A percentile compares a stretch with the other conserved stretches of the same genome.
phyloP scores from a whole-genome alignment of 2,113 vertebrate genomes.

The Lepisosteus oculatus region DNA sequence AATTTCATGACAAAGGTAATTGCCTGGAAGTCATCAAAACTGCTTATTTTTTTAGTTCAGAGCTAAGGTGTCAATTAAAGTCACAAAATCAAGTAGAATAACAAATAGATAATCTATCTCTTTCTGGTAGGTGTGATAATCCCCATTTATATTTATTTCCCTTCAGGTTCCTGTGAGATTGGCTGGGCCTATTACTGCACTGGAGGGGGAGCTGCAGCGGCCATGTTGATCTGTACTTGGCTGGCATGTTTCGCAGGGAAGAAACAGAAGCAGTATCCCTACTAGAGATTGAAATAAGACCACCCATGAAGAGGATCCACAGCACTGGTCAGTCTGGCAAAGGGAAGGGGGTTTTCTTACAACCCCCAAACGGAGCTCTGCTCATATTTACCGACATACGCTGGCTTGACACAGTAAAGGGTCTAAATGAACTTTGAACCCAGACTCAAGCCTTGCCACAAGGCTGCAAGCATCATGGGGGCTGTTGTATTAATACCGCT shows the following conservation, averaged over 20 bases:
- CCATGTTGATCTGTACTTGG: constrained; percentile 92
- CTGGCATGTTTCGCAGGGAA: constrained; percentile 94
- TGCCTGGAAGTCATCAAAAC: no score
- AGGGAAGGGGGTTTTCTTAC: neutral
- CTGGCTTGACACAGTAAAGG: neutral
- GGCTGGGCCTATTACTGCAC: constrained; percentile 98
- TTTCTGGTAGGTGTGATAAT: neutral
- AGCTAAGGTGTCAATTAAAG: no score
- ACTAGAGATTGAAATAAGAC: constrained; percentile 52
- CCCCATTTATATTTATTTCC: constrained; percentile 15
- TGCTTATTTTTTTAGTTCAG: no score
- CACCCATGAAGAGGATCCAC: neutral
- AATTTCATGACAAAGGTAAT: no score
- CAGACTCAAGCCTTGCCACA: neutral
- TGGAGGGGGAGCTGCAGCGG: constrained; percentile 73
- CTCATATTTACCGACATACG: no score
- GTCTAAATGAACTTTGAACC: neutral
- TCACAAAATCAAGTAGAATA: no score
- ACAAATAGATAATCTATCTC: neutral
- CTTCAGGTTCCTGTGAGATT: constrained; percentile 85
- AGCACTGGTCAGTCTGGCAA: neutral
- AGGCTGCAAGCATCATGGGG: neutral
- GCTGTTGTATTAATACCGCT: constrained; percentile 10
- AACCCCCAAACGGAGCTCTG: neutral
- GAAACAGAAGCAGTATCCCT: constrained; percentile 95